Evolutionary conservation across 1,140 invertebrate genomes (phyloP).

Genomic region (Camponotus pennsylvanicus): DNA sequence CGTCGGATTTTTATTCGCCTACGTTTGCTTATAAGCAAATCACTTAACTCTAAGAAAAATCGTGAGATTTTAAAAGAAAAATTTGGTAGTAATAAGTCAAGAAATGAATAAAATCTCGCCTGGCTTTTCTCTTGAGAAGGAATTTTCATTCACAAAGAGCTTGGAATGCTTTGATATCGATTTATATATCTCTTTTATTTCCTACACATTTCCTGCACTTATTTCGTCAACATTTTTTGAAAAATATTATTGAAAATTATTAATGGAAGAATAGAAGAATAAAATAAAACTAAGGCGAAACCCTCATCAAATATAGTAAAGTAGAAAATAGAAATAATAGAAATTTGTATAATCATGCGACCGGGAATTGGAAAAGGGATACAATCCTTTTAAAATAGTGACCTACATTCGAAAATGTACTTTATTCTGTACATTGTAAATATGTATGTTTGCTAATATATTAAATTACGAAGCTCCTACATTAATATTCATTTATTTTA

Average conservation of each 20-base stretch:
- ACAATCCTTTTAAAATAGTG: neutral
- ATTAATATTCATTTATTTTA: neutral
- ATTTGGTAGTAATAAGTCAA: neutral
- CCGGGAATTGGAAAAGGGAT: neutral
- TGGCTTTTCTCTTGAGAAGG: neutral
- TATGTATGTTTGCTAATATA: neutral
- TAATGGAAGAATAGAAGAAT: constrained; percentile 6
- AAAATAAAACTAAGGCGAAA: neutral
- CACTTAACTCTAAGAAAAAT: neutral
- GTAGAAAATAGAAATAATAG: neutral
- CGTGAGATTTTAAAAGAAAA: neutral
- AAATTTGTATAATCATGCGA: neutral
- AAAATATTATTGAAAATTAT: neutral
- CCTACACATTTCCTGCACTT: neutral
- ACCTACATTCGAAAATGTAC: neutral
- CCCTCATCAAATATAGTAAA: neutral
- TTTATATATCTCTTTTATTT: neutral
- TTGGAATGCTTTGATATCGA: neutral
- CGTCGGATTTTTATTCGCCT: constrained; percentile 15
- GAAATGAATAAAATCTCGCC: neutral
- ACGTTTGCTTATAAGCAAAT: constrained; percentile 37
- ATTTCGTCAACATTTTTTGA: neutral
- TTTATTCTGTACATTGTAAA: neutral
- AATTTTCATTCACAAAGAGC: neutral
- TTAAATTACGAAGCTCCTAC: neutral